These are phyloP conservation scores for Sympetrum striolatum DNA, from an alignment of 2,888 invertebrate species.

Conservation along the genomic window DNA sequence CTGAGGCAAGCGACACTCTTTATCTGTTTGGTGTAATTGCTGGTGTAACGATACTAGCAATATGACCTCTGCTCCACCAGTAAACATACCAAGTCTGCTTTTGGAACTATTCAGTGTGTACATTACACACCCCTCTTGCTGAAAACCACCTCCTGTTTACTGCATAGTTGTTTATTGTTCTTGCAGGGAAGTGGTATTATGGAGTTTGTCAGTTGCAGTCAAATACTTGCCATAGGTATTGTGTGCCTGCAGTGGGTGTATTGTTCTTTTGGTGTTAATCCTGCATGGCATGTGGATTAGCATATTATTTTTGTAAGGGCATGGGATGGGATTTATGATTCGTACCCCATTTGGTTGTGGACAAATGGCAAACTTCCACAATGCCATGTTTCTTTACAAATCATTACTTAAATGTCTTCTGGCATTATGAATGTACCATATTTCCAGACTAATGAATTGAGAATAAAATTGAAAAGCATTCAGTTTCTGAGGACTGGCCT, in stretches of 20 bases:
- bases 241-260: constrained; percentile 47
- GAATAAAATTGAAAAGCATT: constrained; percentile 31
- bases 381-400: constrained; percentile 48
- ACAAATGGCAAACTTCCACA: constrained; percentile 43
- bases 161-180: constrained; percentile 49
- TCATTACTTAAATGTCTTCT: constrained; percentile 45
- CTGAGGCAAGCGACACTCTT: constrained; percentile 25
- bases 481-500: constrained; percentile 33
- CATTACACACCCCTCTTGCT: constrained; percentile 40
- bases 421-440: constrained; percentile 40
- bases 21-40: constrained; percentile 12
- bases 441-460: constrained; percentile 26
- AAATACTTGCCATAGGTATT: constrained; percentile 42
- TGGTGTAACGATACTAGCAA: background rate
- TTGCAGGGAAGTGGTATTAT: constrained; percentile 48
- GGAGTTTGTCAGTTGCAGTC: constrained; percentile 45
- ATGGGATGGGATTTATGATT: constrained; percentile 47
- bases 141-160: constrained; percentile 44
- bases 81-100: constrained; percentile 41
- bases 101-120: constrained; percentile 43
- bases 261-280: constrained; percentile 48
- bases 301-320: constrained; percentile 45
- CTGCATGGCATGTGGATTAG: constrained; percentile 46
- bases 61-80: constrained; percentile 32
- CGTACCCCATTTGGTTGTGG: constrained; percentile 39